Base-by-base conservation (phyloP, 2,888 invertebrate genomes). In the Drosophila birchii region DNA sequence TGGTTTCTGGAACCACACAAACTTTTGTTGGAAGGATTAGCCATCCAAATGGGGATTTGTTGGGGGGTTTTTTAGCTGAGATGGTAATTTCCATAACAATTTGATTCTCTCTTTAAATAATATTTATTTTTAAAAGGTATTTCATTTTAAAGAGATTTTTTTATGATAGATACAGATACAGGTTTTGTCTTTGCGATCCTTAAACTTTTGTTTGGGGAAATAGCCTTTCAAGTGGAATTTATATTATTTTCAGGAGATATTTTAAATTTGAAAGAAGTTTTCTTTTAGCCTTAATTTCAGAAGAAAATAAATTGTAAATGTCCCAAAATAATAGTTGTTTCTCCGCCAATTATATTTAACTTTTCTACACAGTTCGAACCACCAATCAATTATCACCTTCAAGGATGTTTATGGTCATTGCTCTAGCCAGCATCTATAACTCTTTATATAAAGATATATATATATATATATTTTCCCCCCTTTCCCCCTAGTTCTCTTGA, bases 361-460 rank as follows among this genome's bases (percentile, higher is more conserved):
- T 12, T 20, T 32, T 34, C 32, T 34, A 8, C 8, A 5, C 18
- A 49, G 49, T 32, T 49, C 14, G 34, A 36, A 16, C 38, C 5
- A n/a, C 12, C 20, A 20, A 45, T 45, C 16, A 32, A 45, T 32
- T 39, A 39, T 20, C 44, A 45, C 29, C 18, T 29, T 38, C 29
- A 44, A 20, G n/a, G 26, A 57, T 29, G n/a, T 45, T 39, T n/a
- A 59, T 45, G n/a, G 32, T 23, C 32, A 59, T 32, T 38, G 60
- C 14, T 32, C n/a, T 29, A 8, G 18, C 16, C 44, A 44, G 47
- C 55, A 59, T 54, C 59, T 29, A 29, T 29, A 39, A 16, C 16
- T 32, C 29, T 29, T 29, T 29, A 32, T 16, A 29, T 34, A n/a
- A n/a, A n/a, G n/a, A n/a, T n/a, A n/a, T n/a, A n/a, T 41, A 5